These are phyloP conservation scores for Homarus americanus DNA, from an alignment of 1,140 invertebrate species.

Conservation along the genomic window DNA sequence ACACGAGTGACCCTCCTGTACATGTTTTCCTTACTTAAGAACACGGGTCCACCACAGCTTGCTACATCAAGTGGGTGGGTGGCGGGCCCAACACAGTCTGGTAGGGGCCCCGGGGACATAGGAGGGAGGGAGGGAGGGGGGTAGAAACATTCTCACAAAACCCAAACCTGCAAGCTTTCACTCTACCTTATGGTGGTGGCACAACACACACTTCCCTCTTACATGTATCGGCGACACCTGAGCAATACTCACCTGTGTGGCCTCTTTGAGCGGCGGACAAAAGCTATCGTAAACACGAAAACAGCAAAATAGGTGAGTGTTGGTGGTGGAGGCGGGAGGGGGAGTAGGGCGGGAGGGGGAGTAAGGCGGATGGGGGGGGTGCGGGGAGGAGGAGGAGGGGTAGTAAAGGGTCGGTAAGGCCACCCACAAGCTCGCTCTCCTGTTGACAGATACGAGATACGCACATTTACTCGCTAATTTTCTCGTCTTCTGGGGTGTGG, in stretches of 20 bases:
- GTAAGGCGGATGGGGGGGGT: constrained; percentile 2
- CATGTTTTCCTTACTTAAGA: too few species aligned
- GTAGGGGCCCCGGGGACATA: neutral
- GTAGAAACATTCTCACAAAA: constrained; percentile 6
- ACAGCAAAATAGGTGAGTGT: neutral
- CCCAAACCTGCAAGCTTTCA: neutral
- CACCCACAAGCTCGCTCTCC: constrained; percentile 57
- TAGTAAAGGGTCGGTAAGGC: constrained; percentile 64
- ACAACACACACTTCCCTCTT: neutral
- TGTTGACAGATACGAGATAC: constrained; percentile 60
- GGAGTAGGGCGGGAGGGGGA: neutral
- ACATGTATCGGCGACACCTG: neutral
- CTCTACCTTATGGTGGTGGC: neutral
- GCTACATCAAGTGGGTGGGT: constrained; percentile 23
- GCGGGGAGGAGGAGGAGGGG: constrained; percentile 20
- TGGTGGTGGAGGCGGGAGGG: constrained; percentile 16
- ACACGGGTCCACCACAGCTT: neutral
- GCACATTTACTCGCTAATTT: constrained; percentile 50
- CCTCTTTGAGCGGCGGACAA: too few species aligned
- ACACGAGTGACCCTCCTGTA: too few species aligned
- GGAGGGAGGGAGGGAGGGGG: neutral
- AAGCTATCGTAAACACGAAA: neutral
- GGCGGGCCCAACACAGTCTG: neutral
- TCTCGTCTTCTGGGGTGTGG: neutral
- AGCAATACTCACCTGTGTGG: too few species aligned